Percentiles rank a stretch among this genome's conserved stretches.
Evolutionary conservation across 2,797 vertebrate species (phyloP).

Genomic region (Taenioides sp.): DNA sequence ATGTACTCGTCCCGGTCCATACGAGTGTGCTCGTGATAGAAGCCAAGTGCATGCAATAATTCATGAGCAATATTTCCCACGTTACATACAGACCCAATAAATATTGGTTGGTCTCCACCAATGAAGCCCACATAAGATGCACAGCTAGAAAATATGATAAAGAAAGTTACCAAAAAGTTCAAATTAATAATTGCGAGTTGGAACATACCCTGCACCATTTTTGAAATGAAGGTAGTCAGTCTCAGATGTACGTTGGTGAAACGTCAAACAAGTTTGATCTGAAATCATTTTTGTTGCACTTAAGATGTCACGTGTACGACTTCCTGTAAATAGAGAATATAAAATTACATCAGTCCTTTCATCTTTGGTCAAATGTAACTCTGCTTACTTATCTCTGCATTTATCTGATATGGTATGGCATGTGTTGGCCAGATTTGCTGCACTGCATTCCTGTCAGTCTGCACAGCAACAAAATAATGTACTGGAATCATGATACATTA

Average conservation of each 20-base stretch:
- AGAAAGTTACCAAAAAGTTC: background rate
- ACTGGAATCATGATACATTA: background rate
- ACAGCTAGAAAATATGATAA: slow-evolving; percentile 50
- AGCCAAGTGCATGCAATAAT: slow-evolving; percentile 69
- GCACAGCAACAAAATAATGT: background rate
- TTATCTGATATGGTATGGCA: slow-evolving; percentile 49
- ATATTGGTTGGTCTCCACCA: slow-evolving; percentile 47
- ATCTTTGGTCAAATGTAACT: background rate
- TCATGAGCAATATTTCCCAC: slow-evolving; percentile 72
- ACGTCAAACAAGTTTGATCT: slow-evolving; percentile 55
- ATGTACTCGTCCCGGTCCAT: slow-evolving; percentile 47
- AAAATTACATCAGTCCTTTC: too few species aligned
- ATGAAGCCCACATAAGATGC: slow-evolving; percentile 59
- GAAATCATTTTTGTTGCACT: slow-evolving; percentile 59
- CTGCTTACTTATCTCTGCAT: slow-evolving; percentile 34
- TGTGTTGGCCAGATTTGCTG: slow-evolving; percentile 16
- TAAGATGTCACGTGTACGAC: slow-evolving; percentile 22
- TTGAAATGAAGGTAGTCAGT: slow-evolving; percentile 49
- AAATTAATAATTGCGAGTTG: background rate
- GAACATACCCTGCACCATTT: slow-evolving; percentile 24
- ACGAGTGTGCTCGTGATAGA: slow-evolving; percentile 73
- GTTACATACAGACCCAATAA: slow-evolving; percentile 6
- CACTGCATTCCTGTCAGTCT: slow-evolving; percentile 50
- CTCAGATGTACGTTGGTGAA: slow-evolving; percentile 46
- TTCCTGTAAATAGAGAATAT: slow-evolving; percentile 15